Conservation (phyloP, 2,113 vertebrate genomes). For the Trematocara unimaculatum region DNA sequence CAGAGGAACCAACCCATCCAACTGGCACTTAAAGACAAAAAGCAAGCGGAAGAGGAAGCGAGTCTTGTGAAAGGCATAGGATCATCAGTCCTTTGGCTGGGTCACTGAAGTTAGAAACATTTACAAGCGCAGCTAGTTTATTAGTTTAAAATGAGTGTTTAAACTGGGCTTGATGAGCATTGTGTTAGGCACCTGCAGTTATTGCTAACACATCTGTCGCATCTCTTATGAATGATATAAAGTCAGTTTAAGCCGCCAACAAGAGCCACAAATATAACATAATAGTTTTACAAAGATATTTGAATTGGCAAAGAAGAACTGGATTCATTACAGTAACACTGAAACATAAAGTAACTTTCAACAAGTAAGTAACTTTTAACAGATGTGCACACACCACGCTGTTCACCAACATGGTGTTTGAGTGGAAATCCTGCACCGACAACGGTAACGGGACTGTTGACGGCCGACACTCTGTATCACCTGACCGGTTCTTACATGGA, state of each 20-base stretch:
- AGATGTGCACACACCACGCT: accelerated
- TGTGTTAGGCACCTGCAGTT: background rate
- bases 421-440: background rate
- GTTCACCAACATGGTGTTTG: background rate
- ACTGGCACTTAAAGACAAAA: background rate
- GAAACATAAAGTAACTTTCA: background rate
- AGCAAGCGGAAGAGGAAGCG: background rate
- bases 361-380: background rate
- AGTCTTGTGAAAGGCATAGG: background rate
- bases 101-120: background rate
- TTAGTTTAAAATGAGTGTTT: background rate
- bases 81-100: background rate
- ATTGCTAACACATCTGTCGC: background rate
- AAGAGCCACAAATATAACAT: background rate
- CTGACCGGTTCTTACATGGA: accelerated
- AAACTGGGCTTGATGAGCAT: background rate
- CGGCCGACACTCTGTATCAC: background rate
- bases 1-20: accelerated
- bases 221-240: background rate
- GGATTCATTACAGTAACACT: background rate
- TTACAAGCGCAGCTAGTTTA: background rate
- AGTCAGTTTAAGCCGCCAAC: background rate
- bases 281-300: background rate
- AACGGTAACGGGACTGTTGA: background rate
- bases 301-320: background rate